Conservation (phyloP, 2,797 vertebrate genomes). For the Podarcis siculus region DNA sequence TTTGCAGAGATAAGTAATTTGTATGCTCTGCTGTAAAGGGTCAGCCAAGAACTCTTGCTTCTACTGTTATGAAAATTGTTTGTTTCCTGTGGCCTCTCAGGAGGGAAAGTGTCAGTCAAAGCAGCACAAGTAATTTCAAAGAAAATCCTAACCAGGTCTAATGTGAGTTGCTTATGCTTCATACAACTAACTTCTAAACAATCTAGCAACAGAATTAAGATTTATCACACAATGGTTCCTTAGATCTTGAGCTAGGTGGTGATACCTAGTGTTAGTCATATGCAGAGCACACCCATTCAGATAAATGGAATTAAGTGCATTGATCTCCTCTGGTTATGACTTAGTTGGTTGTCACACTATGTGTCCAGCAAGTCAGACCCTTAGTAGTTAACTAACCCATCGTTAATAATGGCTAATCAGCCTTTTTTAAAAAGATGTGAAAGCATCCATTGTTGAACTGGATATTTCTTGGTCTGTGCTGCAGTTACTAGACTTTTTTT, state of each 20-base stretch:
- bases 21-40: conserved; percentile 18
- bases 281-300: too few relatives aligned
- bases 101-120: conserved; percentile 39
- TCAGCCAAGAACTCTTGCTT: conserved; percentile 28
- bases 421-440: neutral
- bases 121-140: conserved; percentile 39
- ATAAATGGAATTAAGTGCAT: too few relatives aligned
- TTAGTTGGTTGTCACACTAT: neutral
- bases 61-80: conserved; percentile 55
- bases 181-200: conserved; percentile 22
- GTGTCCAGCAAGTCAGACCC: neutral
- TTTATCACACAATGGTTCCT: conserved; percentile 3
- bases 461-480: neutral
- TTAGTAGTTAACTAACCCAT: neutral
- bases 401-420: neutral
- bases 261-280: too few relatives aligned
- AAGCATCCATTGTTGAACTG: neutral
- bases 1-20: conserved; percentile 30
- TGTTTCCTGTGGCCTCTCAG: conserved; percentile 50
- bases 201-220: conserved; percentile 23
- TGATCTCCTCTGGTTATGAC: neutral
- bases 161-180: conserved; percentile 24
- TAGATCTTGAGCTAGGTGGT: neutral
- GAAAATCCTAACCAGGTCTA: conserved; percentile 37
- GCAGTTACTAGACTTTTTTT: neutral